A percentile compares a stretch with the other conserved stretches of the same genome.
These are phyloP conservation scores for Fopius arisanus DNA, from an alignment of 1,140 invertebrate species.

Conservation along the genomic window DNA sequence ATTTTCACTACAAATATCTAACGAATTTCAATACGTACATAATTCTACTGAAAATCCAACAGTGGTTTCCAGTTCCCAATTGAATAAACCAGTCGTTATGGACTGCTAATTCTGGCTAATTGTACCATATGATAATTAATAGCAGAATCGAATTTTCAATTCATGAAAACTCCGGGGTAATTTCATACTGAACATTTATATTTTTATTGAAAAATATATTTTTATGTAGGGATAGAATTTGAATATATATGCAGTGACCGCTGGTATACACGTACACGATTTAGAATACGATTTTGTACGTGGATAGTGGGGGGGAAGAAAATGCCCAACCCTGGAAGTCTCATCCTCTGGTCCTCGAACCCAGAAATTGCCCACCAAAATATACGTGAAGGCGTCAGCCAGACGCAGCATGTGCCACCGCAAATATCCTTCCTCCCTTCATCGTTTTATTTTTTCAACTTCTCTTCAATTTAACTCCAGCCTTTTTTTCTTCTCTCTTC, in stretches of 20 bases:
- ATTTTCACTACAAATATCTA: no score
- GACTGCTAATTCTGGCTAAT: no score
- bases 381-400: conserved; percentile 7
- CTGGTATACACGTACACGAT: neutral
- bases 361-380: neutral
- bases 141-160: no score
- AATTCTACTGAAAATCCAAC: no score
- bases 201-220: no score
- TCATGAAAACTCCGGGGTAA: no score
- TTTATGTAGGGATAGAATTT: neutral
- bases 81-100: no score
- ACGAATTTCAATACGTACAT: no score
- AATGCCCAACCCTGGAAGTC: neutral
- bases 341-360: neutral
- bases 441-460: neutral
- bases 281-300: neutral
- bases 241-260: neutral
- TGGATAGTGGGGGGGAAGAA: neutral
- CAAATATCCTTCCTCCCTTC: conserved; percentile 7
- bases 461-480: neutral
- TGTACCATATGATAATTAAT: no score
- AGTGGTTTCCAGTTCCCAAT: no score
- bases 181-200: no score
- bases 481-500: neutral
- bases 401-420: neutral